Evolutionary conservation across 2,113 vertebrate species (phyloP).

Genomic region (Lipotes vexillifer): DNA sequence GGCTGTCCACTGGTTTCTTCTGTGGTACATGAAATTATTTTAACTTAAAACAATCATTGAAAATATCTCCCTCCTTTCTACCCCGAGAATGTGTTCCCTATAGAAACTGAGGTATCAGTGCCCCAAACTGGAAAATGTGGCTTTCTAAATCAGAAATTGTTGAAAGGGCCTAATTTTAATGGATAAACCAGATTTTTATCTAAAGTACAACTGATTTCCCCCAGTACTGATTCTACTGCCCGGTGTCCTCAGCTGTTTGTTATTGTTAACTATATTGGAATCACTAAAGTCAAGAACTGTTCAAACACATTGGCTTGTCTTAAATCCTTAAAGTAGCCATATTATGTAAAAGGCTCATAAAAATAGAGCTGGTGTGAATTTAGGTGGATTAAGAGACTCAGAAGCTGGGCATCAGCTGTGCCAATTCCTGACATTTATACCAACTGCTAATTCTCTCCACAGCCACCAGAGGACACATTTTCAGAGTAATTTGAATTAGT

Average conservation of each 20-base stretch:
- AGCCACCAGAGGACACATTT: not conserved
- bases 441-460: not conserved
- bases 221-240: not conserved
- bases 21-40: not conserved
- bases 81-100: not conserved
- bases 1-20: not conserved
- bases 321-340: slow-evolving; percentile 2
- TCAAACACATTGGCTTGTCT: not conserved
- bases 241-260: slow-evolving; percentile 45
- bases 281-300: not conserved
- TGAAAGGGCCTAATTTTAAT: not conserved
- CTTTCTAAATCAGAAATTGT: slow-evolving; percentile 32
- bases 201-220: not conserved
- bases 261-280: slow-evolving; percentile 26
- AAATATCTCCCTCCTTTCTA: not conserved
- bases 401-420: not conserved
- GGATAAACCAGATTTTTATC: slow-evolving; percentile 21
- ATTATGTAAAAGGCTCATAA: not conserved
- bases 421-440: not conserved
- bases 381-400: not conserved
- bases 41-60: slow-evolving; percentile 22
- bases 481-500: not conserved
- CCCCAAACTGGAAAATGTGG: not conserved
- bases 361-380: not conserved
- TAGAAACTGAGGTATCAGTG: not conserved